phyloP scores from a whole-genome alignment of 2,113 vertebrate species.

The Scytalopus superciliaris region DNA sequence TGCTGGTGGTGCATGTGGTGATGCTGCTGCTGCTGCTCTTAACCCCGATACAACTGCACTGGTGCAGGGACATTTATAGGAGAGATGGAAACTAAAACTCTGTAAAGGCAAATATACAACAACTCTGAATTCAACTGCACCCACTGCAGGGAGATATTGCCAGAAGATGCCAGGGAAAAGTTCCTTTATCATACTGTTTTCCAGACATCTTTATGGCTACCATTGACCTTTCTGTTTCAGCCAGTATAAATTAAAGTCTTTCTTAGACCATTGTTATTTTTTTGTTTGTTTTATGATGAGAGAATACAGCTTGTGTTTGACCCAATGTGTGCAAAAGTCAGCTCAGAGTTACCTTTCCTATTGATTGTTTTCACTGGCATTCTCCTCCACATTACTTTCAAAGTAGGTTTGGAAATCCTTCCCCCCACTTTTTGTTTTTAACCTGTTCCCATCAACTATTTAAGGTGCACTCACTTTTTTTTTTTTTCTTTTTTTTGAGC shows the following conservation, averaged over 20 bases:
- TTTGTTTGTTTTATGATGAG: background rate
- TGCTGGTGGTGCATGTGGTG: background rate
- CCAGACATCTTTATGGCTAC: background rate
- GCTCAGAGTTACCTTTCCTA: background rate
- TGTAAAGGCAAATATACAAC: background rate
- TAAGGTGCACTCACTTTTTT: background rate
- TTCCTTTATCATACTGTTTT: background rate
- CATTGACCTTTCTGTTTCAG: background rate
- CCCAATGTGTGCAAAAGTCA: background rate
- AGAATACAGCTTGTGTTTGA: background rate
- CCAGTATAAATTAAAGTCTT: background rate
- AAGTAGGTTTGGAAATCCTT: background rate
- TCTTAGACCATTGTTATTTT: background rate
- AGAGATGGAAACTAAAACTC: background rate
- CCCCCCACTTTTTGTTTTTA: background rate
- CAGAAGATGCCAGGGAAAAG: background rate
- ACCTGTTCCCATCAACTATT: conserved; percentile 15
- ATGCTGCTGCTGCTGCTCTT: background rate
- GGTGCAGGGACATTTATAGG: background rate
- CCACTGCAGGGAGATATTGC: background rate
- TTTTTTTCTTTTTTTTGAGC: background rate
- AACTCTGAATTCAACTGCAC: background rate
- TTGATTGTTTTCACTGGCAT: background rate
- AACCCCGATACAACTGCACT: background rate
- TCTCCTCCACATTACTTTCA: background rate